Percentiles rank a stretch among this genome's conserved stretches.
These are phyloP conservation scores for Epirrita christyi DNA, from an alignment of 2,888 invertebrate genomes.

Conservation along the genomic window DNA sequence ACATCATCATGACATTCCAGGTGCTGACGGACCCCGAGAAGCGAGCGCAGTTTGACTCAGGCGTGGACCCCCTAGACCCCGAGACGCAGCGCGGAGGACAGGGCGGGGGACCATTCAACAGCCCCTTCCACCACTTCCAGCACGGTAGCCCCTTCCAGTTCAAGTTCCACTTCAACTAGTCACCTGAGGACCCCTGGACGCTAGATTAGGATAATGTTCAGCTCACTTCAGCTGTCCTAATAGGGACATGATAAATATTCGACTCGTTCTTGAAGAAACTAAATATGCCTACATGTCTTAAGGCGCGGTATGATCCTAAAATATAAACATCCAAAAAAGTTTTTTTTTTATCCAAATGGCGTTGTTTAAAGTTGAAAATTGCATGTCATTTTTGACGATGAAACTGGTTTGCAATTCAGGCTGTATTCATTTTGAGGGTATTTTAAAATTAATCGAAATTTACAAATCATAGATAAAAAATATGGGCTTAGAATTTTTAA, in stretches of 20 bases:
- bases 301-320: no score
- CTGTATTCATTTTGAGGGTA: no score
- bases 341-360: no score
- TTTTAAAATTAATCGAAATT: no score
- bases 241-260: neutral
- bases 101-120: constrained; percentile 80
- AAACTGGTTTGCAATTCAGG: no score
- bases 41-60: constrained; percentile 96
- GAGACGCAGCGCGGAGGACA: constrained; percentile 87
- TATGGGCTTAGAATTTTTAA: no score
- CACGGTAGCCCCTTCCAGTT: constrained; percentile 97
- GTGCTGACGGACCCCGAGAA: constrained; percentile 95
- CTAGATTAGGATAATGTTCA: neutral
- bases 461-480: no score
- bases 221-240: neutral
- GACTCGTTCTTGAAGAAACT: constrained; percentile 9
- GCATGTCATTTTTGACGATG: no score
- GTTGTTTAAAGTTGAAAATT: no score
- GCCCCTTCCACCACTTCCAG: constrained; percentile 93
- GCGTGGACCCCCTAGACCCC: constrained; percentile 98
- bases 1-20: constrained; percentile 49
- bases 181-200: neutral
- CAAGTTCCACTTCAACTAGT: constrained; percentile 97
- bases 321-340: no score
- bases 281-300: no score